Conservation (phyloP, 2,888 invertebrate species). For the Stomorhina lunata region DNA sequence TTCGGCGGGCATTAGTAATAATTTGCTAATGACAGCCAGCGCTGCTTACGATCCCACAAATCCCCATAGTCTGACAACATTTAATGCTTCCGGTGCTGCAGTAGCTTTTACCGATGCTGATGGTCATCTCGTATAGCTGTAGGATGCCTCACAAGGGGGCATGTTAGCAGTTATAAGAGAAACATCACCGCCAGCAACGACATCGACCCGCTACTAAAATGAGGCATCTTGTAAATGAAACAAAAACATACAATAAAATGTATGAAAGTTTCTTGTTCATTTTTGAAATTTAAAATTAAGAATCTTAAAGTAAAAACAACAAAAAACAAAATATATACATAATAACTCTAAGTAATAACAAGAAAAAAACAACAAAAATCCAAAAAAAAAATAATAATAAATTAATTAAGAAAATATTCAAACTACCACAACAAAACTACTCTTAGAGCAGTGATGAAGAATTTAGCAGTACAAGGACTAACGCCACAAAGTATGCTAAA, state of each 20-base stretch:
- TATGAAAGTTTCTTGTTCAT: slow-evolving; percentile 36
- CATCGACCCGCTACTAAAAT: slow-evolving; percentile 71
- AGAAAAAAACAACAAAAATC: slow-evolving; percentile 1
- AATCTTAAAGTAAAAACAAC: slow-evolving; percentile 24
- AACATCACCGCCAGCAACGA: slow-evolving; percentile 35
- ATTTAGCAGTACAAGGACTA: slow-evolving; percentile 32
- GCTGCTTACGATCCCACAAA: slow-evolving; percentile 77
- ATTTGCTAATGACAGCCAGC: slow-evolving; percentile 75
- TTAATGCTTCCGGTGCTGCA: slow-evolving; percentile 73
- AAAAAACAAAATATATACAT: slow-evolving; percentile 8
- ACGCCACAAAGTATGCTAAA: not conserved
- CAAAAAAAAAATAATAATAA: not conserved
- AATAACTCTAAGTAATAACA: slow-evolving; percentile 16
- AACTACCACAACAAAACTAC: not conserved
- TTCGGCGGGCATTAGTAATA: slow-evolving; percentile 77
- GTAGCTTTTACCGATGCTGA: slow-evolving; percentile 80
- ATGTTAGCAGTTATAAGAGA: slow-evolving; percentile 55
- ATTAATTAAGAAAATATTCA: not conserved
- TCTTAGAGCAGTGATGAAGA: slow-evolving; percentile 29
- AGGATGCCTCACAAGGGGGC: slow-evolving; percentile 70
- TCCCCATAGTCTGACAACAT: slow-evolving; percentile 77
- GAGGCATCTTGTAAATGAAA: slow-evolving; percentile 48
- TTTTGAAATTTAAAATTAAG: slow-evolving; percentile 32
- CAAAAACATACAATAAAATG: not conserved
- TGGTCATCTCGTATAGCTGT: slow-evolving; percentile 80